Conservation (phyloP, 1,140 invertebrate species). For the Drosophila baimaii region DNA sequence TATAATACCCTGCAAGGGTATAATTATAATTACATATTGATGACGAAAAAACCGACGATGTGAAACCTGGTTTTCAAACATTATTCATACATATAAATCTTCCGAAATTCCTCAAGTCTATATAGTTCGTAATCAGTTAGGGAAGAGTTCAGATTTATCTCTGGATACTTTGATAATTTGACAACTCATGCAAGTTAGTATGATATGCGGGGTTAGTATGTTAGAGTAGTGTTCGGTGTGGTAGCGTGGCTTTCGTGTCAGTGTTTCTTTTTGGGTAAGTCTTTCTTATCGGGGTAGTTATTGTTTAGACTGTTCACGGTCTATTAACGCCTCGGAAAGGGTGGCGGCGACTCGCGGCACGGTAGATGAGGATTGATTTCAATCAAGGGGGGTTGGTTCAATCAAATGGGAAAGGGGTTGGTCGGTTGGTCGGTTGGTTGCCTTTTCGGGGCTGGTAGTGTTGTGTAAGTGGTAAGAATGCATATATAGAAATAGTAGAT, state of each 20-base stretch:
- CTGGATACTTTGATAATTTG: neutral
- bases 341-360: slow-evolving; percentile 23
- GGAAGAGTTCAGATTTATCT: neutral
- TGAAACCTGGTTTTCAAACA: too few species aligned
- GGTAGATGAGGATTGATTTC: slow-evolving; percentile 28
- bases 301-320: slow-evolving; percentile 53
- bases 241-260: slow-evolving; percentile 38
- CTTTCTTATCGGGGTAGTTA: slow-evolving; percentile 12
- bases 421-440: neutral
- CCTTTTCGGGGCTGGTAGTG: slow-evolving; percentile 2
- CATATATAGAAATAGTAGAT: slow-evolving; percentile 32
- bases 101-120: too few species aligned
- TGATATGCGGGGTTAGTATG: slow-evolving; percentile 13
- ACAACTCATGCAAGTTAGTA: slow-evolving; percentile 45
- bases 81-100: too few species aligned
- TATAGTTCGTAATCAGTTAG: neutral
- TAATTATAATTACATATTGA: too few species aligned
- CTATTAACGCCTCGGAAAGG: slow-evolving; percentile 49
- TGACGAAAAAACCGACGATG: too few species aligned
- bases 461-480: slow-evolving; percentile 8
- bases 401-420: slow-evolving; percentile 23
- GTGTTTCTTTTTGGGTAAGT: slow-evolving; percentile 32
- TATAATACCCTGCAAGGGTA: too few species aligned
- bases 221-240: slow-evolving; percentile 17
- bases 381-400: slow-evolving; percentile 22